Conservation (phyloP, 2,113 vertebrate genomes). For the Sinocyclocheilus rhinocerous region DNA sequence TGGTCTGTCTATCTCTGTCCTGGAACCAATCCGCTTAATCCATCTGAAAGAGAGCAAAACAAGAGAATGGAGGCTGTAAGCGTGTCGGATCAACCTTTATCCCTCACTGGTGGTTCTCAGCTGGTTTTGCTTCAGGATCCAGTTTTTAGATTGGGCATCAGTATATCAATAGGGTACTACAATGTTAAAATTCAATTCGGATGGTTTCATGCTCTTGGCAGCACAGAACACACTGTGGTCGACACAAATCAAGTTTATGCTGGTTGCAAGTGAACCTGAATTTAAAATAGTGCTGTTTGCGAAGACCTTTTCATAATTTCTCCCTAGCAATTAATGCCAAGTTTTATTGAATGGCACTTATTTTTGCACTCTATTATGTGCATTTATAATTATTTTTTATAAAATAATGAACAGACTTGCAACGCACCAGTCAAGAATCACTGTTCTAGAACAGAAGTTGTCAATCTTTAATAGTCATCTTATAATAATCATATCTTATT, state of each 20-base stretch:
- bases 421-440: no score
- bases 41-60: constrained; percentile 4
- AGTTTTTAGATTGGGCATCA: no score
- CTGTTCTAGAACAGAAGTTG: no score
- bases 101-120: neutral
- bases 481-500: no score
- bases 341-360: neutral
- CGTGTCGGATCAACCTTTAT: constrained; percentile 4
- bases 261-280: neutral
- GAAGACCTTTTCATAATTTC: neutral
- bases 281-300: neutral
- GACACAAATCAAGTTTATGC: neutral
- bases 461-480: no score
- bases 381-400: neutral
- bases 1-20: constrained; percentile 19
- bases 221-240: neutral
- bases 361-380: no score
- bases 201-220: neutral
- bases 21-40: constrained; percentile 31
- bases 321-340: neutral
- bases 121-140: neutral
- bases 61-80: neutral
- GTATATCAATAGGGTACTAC: neutral
- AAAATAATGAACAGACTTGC: neutral
- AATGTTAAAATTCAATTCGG: neutral